Conservation (phyloP, 2,113 vertebrate species). For the Spea bombifrons region DNA sequence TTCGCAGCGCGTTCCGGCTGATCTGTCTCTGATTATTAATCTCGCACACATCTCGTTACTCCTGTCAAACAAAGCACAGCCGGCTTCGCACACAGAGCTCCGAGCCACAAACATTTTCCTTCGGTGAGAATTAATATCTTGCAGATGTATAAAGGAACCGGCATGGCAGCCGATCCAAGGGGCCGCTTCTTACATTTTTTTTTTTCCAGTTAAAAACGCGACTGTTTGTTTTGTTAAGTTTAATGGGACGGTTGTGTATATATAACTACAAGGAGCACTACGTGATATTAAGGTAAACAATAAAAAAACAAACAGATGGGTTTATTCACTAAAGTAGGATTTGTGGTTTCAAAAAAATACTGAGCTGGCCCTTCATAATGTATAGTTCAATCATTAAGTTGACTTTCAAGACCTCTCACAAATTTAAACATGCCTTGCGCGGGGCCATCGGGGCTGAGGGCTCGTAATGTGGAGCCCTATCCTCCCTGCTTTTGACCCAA, state of each 20-base stretch:
- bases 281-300: too few species aligned
- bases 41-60: slow-evolving; percentile 14
- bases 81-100: background rate
- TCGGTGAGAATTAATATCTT: background rate
- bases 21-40: background rate
- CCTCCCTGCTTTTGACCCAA: too few species aligned
- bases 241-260: slow-evolving; percentile 10
- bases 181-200: background rate
- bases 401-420: too few species aligned
- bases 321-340: too few species aligned
- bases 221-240: slow-evolving; percentile 2
- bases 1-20: background rate
- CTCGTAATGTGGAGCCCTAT: too few species aligned
- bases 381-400: too few species aligned
- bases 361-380: too few species aligned
- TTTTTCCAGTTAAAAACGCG: background rate
- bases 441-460: too few species aligned
- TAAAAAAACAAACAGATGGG: too few species aligned
- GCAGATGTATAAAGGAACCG: slow-evolving; percentile 7
- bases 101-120: background rate
- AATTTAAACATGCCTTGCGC: too few species aligned
- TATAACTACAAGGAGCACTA: too few species aligned
- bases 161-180: slow-evolving; percentile 11
- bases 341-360: too few species aligned
- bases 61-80: slow-evolving; percentile 1